Evolutionary conservation across 1,140 invertebrate species (phyloP).

Genomic region (Glossosoma conforme): DNA sequence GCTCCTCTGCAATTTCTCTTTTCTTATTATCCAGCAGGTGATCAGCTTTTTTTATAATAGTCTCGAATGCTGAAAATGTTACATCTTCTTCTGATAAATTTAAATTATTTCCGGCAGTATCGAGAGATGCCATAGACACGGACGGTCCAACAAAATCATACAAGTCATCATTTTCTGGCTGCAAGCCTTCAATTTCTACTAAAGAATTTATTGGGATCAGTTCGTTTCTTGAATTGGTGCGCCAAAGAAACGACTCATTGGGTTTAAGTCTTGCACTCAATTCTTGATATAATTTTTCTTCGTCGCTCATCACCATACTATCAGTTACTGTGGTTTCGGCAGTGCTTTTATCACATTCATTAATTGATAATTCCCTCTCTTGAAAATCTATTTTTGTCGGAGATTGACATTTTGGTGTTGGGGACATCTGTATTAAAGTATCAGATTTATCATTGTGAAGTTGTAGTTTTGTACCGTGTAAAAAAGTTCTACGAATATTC

Average conservation of each 20-base stretch:
- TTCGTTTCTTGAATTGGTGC: slow-evolving; percentile 32
- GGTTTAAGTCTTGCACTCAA: slow-evolving; percentile 41
- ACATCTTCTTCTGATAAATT: neutral
- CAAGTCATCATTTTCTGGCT: slow-evolving; percentile 12
- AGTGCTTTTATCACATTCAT: neutral
- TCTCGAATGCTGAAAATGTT: slow-evolving; percentile 22
- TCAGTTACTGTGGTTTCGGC: neutral
- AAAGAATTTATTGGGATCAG: slow-evolving; percentile 1
- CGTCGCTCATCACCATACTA: too few species aligned
- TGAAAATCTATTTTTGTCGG: too few species aligned
- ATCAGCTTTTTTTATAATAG: slow-evolving; percentile 21
- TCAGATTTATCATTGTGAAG: neutral
- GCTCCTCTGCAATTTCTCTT: slow-evolving; percentile 23
- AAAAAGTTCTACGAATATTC: slow-evolving; percentile 40
- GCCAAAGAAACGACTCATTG: slow-evolving; percentile 49
- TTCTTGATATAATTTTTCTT: slow-evolving; percentile 36
- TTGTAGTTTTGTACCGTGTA: slow-evolving; percentile 15
- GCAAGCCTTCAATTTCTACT: slow-evolving; percentile 10
- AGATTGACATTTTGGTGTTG: neutral
- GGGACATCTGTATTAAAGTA: neutral
- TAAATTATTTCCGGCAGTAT: slow-evolving; percentile 1
- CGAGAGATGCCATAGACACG: too few species aligned
- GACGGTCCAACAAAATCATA: slow-evolving; percentile 16
- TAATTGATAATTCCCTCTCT: too few species aligned
- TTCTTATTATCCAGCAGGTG: slow-evolving; percentile 26